These are phyloP conservation scores for Maccullochella peelii DNA, from an alignment of 2,113 vertebrate genomes.

Conservation along the genomic window DNA sequence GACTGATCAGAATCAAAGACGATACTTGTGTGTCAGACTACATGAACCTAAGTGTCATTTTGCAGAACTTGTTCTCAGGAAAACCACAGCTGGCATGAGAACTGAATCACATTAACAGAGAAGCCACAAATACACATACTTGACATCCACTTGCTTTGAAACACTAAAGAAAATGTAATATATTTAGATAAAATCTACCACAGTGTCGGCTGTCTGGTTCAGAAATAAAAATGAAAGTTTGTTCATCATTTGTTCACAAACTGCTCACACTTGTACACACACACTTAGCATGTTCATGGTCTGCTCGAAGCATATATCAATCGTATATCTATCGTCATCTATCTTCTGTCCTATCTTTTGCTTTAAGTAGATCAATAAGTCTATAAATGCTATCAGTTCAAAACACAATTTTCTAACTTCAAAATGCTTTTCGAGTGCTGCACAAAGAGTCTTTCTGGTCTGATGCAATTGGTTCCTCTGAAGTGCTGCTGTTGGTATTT, in stretches of 20 bases:
- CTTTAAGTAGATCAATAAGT: too few relatives aligned
- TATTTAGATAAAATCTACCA: neutral
- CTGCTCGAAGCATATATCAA: too few relatives aligned
- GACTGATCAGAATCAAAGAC: neutral
- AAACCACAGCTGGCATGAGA: neutral
- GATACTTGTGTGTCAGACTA: neutral
- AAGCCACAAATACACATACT: neutral
- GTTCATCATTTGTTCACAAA: neutral
- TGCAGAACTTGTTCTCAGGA: neutral
- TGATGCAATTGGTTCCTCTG: neutral
- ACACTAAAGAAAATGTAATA: too few relatives aligned
- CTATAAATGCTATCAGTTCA: too few relatives aligned
- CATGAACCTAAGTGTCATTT: fast-evolving
- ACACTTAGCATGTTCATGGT: neutral
- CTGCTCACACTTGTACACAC: neutral
- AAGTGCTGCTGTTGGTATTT: neutral
- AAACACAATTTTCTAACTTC: neutral
- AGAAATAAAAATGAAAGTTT: neutral
- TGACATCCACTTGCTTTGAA: too few relatives aligned
- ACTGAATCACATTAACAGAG: neutral
- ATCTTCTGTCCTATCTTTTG: too few relatives aligned
- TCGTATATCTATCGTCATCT: too few relatives aligned
- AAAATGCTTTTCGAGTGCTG: neutral
- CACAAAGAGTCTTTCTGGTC: neutral
- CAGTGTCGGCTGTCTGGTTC: neutral